Conservation (phyloP, 2,888 invertebrate genomes). For the Lepidocyrtinus sp. region DNA sequence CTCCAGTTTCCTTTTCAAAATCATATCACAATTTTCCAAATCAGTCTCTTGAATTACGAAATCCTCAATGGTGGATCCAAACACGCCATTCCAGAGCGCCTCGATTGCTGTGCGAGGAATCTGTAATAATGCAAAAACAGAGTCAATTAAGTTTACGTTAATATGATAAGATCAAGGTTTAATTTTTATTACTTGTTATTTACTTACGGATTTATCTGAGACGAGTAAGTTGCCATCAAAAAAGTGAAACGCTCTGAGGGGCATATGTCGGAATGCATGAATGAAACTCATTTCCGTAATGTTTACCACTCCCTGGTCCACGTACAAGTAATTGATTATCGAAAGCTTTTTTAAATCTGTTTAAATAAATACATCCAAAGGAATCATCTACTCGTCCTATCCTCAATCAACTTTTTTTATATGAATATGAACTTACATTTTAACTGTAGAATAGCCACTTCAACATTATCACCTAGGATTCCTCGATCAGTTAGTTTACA, state of each 20-base stretch:
- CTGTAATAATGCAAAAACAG: too few relatives aligned
- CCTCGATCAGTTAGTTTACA: constrained; percentile 44
- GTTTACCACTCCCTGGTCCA: constrained; percentile 48
- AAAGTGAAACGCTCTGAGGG: constrained; percentile 46
- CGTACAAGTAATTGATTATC: constrained; percentile 50
- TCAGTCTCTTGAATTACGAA: constrained; percentile 56
- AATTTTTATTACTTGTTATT: background rate
- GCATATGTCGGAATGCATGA: constrained; percentile 57
- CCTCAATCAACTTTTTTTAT: too few relatives aligned
- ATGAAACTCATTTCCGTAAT: constrained; percentile 56
- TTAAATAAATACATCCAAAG: too few relatives aligned
- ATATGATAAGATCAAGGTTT: too few relatives aligned
- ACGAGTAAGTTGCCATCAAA: constrained; percentile 50
- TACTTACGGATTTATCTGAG: constrained; percentile 43
- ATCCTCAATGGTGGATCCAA: constrained; percentile 50
- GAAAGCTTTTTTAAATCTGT: constrained; percentile 43
- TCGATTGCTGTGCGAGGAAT: constrained; percentile 50
- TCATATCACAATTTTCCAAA: constrained; percentile 54
- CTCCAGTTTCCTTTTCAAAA: constrained; percentile 23
- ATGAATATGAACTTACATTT: constrained; percentile 32
- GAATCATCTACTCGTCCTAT: too few relatives aligned
- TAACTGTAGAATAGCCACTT: constrained; percentile 27
- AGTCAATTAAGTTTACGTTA: too few relatives aligned
- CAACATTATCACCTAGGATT: constrained; percentile 38
- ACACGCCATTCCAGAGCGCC: constrained; percentile 44